Percentiles rank a stretch among this genome's conserved stretches.
Conservation (phyloP, 2,797 vertebrate species). For the Heteromormyrus szaboi region DNA sequence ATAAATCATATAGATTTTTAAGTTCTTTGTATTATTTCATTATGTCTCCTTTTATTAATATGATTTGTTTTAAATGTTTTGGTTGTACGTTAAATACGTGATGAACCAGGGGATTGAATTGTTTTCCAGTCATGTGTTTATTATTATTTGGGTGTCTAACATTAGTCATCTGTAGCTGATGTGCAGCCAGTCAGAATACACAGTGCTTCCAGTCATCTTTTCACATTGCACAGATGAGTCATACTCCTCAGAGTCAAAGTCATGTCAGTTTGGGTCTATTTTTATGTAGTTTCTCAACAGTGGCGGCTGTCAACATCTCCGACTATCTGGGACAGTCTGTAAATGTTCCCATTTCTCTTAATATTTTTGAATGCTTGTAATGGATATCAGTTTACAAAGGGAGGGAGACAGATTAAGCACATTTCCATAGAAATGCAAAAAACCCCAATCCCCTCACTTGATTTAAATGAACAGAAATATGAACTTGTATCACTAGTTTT, state of each 20-base stretch:
- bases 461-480: not conserved
- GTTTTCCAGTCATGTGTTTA: constrained; percentile 10
- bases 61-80: not conserved
- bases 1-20: not conserved
- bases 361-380: constrained; percentile 19
- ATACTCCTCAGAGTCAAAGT: constrained; percentile 38
- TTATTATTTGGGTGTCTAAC: constrained; percentile 4
- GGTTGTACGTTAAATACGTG: not conserved
- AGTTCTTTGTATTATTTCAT: not conserved
- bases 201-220: not conserved
- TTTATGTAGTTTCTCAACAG: constrained; percentile 24
- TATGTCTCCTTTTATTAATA: not conserved
- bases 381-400: not conserved
- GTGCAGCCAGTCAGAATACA: not conserved
- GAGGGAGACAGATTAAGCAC: not conserved
- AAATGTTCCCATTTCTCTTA: constrained; percentile 16
- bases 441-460: not conserved
- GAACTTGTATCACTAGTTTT: not conserved
- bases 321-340: not conserved
- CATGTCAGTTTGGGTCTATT: constrained; percentile 39
- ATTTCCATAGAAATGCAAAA: not conserved
- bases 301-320: constrained; percentile 10
- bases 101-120: not conserved
- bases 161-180: constrained; percentile 10
- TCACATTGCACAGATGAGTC: constrained; percentile 41